Evolutionary conservation across 2,113 vertebrate genomes (phyloP).

Genomic region (Harpagus bidentatus): DNA sequence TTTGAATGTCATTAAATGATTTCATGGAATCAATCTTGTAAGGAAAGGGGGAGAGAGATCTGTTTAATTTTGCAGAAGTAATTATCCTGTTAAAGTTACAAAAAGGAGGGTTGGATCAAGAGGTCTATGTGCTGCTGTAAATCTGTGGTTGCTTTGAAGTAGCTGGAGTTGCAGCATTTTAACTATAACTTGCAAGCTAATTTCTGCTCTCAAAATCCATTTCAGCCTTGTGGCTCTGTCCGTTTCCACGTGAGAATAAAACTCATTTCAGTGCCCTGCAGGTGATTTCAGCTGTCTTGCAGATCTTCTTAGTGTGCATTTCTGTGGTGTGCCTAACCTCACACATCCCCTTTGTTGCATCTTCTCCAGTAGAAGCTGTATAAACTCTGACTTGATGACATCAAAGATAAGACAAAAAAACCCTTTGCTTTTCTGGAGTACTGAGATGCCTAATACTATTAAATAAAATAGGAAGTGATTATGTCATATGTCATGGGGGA

Average conservation of each 20-base stretch:
- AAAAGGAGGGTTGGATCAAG: neutral
- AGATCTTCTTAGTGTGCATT: neutral
- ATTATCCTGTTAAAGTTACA: neutral
- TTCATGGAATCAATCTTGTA: neutral
- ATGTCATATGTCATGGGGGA: neutral
- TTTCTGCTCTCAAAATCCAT: neutral
- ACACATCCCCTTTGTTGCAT: neutral
- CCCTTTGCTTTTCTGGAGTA: neutral
- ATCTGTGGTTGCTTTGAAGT: neutral
- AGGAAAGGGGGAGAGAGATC: neutral
- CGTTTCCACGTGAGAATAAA: neutral
- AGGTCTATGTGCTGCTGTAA: neutral
- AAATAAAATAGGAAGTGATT: neutral
- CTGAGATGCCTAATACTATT: neutral
- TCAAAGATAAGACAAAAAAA: neutral
- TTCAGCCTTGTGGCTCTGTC: neutral
- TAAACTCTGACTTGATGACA: neutral
- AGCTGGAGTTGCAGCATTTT: neutral
- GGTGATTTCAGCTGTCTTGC: neutral
- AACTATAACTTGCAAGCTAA: neutral
- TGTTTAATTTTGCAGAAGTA: neutral
- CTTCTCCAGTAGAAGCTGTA: neutral
- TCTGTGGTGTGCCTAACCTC: neutral
- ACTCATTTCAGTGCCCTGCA: neutral
- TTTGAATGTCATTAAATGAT: constrained; percentile 11